Evolutionary conservation across 2,797 vertebrate genomes (phyloP).

Genomic region (Sphenopsis melanotis): DNA sequence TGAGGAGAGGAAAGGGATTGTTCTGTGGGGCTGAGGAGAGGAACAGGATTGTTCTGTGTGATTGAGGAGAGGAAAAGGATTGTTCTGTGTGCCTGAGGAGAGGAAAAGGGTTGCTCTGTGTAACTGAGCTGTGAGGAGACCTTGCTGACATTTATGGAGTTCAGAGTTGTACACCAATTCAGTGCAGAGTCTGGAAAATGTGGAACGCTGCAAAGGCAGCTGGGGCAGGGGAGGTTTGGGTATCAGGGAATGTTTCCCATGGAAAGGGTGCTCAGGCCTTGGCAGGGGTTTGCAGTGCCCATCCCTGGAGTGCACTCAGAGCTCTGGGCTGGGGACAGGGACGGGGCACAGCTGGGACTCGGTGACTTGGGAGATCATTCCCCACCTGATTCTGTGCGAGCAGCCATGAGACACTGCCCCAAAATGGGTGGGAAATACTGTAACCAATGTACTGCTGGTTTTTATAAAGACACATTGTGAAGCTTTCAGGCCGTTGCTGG

Average conservation of each 20-base stretch:
- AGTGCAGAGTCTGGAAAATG: not conserved
- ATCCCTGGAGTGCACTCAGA: not conserved
- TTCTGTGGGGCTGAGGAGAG: too few relatives aligned
- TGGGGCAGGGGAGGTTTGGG: fast-evolving
- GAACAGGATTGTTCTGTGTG: too few relatives aligned
- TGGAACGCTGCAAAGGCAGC: not conserved
- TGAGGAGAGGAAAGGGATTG: not conserved
- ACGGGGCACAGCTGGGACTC: fast-evolving
- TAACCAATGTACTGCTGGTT: fast-evolving
- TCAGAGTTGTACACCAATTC: not conserved
- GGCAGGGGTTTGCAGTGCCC: not conserved
- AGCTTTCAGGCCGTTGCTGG: fast-evolving
- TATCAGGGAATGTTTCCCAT: too few relatives aligned
- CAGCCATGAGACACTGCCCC: not conserved
- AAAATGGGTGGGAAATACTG: fast-evolving
- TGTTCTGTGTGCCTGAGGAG: too few relatives aligned
- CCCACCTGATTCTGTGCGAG: not conserved
- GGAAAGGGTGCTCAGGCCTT: not conserved
- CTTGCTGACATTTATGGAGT: not conserved
- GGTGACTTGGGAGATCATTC: fast-evolving
- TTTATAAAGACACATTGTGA: fast-evolving
- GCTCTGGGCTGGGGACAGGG: not conserved
- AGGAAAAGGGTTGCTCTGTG: not conserved
- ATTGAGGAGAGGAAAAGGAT: too few relatives aligned
- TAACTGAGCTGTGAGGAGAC: not conserved